Evolutionary conservation across 2,888 invertebrate species (phyloP), one percentile per base, ranked within the genome.

Genomic region (Dynastes hyllus): DNA sequence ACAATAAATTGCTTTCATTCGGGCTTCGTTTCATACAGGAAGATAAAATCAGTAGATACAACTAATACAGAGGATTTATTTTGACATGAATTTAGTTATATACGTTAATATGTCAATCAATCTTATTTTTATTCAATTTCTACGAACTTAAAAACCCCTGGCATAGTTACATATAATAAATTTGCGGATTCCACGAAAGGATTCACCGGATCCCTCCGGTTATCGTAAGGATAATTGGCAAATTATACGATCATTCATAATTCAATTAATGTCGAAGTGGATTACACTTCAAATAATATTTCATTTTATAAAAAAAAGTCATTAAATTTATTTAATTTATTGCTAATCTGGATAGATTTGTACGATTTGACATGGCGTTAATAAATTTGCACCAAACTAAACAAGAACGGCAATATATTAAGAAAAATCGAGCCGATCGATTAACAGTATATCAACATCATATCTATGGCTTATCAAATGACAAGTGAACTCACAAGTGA

Each of bases 401-500:
- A 79, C 69, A 79, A 67, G 51, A 76, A 67, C 51, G 77, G 40
- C 71, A 78, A 63, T 69, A 70, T 70, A 73, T 79, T 79, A 79
- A 79, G 79, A 79, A 77, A 79, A 79, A 79, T 77, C 71, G 71
- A 40, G 53, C 53, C 55, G 69, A 76, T 76, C 76, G 66, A 67
- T 66, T 58, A 76, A 76, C 61, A 45, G 77, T 77, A 58, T 69
- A 70, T 70, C 71, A 22, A 77, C 76, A 70, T 78, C 70, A 78
- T 78, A 69, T 78, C 76, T 69, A 71, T 32, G 71, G 55, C 71
- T 71, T 71, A 71, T 71, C 71, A 55, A 71, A 81, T 83, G 84
- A 85, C 87, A 86, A 86, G 86, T 88, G 86, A 87, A 86, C 83
- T 86, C 85, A 88, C 83, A 85, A 89, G 89, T 89, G 89, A 89